Percentiles rank a stretch among this genome's conserved stretches.
Evolutionary conservation across 2,888 invertebrate genomes (phyloP).

Genomic region (Vandiemenella viatica): DNA sequence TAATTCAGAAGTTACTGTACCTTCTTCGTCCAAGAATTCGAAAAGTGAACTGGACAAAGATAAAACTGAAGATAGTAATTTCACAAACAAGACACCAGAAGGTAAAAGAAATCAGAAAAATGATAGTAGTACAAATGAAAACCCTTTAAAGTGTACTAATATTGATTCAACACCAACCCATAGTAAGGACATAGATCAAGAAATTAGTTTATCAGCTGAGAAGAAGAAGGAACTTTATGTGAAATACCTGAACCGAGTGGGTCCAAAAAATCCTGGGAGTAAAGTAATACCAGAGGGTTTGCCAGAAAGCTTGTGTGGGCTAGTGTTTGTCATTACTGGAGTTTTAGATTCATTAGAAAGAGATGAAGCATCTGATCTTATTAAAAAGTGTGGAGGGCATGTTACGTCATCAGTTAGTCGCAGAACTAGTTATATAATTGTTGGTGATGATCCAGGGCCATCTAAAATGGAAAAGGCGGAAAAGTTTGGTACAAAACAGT

Average conservation of each 20-base stretch:
- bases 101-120: not conserved
- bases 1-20: conserved; percentile 11
- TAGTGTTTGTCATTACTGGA: conserved; percentile 66
- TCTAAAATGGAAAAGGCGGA: conserved; percentile 66
- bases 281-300: conserved; percentile 73
- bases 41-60: conserved; percentile 3
- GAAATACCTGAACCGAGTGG: conserved; percentile 59
- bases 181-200: not conserved
- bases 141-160: not conserved
- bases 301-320: conserved; percentile 51
- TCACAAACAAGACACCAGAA: conserved; percentile 22
- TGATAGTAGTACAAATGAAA: not conserved
- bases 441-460: conserved; percentile 76
- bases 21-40: not conserved
- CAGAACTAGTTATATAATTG: conserved; percentile 66
- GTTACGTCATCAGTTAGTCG: conserved; percentile 57
- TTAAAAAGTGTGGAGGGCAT: conserved; percentile 67
- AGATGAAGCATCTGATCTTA: conserved; percentile 57
- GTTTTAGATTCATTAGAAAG: conserved; percentile 76
- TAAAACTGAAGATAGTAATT: conserved; percentile 25
- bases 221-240: conserved; percentile 55
- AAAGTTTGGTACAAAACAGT: conserved; percentile 49
- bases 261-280: conserved; percentile 65
- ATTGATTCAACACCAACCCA: not conserved
- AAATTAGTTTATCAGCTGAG: conserved; percentile 27